Base-by-base conservation (phyloP, 2,113 vertebrate genomes). In the Columbina picui region DNA sequence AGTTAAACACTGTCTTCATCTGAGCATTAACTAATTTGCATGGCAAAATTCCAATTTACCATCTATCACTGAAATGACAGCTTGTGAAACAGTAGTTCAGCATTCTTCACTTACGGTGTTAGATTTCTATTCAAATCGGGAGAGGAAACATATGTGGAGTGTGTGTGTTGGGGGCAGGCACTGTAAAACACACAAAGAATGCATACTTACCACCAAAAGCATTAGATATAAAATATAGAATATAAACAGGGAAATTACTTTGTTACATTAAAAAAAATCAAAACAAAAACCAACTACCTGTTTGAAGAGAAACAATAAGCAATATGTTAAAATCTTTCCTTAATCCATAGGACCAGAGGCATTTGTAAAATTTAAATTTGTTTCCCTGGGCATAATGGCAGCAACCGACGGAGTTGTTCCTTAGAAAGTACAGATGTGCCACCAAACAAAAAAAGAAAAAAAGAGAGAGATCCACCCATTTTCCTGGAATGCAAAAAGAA, bases 1-100 rank as follows among this genome's bases (percentile, higher is more conserved):
- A 96, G 91, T 93, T 96, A 96, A 96, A 93, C 84, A 92, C 77
- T 65, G 83, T 90, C 87, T 93, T 97, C 87, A 92, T 94, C 85
- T 97, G 64, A 96, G 93, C 94, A 96, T 94, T 93, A 97, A 94
- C 92, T 95, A 93, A 96, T 97, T 96, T 97, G 91, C 87, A 92
- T 96, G 89, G 88, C 85, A 95, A 96, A 95, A 97, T 97, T 95
- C 91, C 93, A 96, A 81, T 93, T 95, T 85, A 79, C 64, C 81
- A 90, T 97, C 87, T 96, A 96, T 96, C 83, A 94, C 81, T 96
- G 96, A 92, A 96, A 93, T 96, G 91, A 97, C 95, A 95, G 91
- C 87, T 96, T 94, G 90, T 86, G 89, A 93, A 95, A 95, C 56
- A 84, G 92, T 94, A 95, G 92, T 92, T 94, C 92, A 83, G 79